Base-by-base conservation (phyloP, 2,888 invertebrate genomes). In the Bombylius discolor region DNA sequence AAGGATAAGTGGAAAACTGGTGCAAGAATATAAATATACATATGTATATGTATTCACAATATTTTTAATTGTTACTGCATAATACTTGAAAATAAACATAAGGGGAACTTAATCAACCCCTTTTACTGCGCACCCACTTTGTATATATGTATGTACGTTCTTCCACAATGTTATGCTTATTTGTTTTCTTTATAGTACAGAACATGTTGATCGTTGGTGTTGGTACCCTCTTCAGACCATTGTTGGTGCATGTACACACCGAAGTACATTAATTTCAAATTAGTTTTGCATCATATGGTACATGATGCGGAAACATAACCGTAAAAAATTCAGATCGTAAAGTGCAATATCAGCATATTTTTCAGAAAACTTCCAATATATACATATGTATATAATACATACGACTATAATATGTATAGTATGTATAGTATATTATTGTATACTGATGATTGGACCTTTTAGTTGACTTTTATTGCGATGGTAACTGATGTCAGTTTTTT, bases 271-370 rank as follows among this genome's bases (percentile, higher is more conserved):
- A 74, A 74, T 71, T 74, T 73, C 70, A 69, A 74, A 74, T 73
- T 73, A 73, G 72, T 72, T 72, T 73, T 73, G 72, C 74, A 74
- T 73, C 73, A 73, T 72, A 70, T 73, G 72, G 69, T 70, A 68
- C 67, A 70, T 71, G 71, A 73, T 70, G 73, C 72, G 71, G 72
- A 74, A 73, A 71, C 47, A 55, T 46, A 56, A 56, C 59, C 58
- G 55, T 58, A 53, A 53, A 57, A 52, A 56, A 58, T 59, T 54
- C 47, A 49, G 12, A 49, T 49, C 52, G 52, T 57, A 53, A 56
- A 59, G 53, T 53, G 51, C 42, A 45, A 47, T 48, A 34, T 12
- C 46, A 51, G 52, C 56, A 56, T 31, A 53, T 32, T 49, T 56
- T 53, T 8, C 47, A 52, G 49, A 48, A 50, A 42, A 47, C 50